phyloP scores from a whole-genome alignment of 1,140 invertebrate species.

The Teleopsis dalmanni region DNA sequence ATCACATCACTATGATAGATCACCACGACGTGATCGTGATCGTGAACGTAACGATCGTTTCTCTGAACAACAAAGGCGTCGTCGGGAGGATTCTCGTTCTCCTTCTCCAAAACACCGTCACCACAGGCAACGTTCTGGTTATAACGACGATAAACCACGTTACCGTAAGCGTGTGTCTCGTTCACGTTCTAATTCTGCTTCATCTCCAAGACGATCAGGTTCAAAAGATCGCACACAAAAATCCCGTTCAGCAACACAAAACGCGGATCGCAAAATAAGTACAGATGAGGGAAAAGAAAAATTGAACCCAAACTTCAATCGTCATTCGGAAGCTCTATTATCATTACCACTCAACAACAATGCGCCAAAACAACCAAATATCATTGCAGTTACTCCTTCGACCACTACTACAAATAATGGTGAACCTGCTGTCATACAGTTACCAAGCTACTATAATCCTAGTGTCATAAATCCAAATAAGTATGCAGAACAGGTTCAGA shows the following conservation, averaged over 20 bases:
- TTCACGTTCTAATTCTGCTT: constrained; percentile 17
- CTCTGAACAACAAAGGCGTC: too few relatives aligned
- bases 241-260: not conserved
- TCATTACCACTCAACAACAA: constrained; percentile 12
- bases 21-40: not conserved
- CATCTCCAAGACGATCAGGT: constrained; percentile 3
- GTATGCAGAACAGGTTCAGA: constrained; percentile 76
- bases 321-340: constrained; percentile 10
- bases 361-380: constrained; percentile 12
- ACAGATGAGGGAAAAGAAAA: not conserved
- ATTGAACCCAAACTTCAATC: not conserved
- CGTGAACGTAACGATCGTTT: too few relatives aligned
- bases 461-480: constrained; percentile 72
- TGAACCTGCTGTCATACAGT: constrained; percentile 16
- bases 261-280: constrained; percentile 1
- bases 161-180: constrained; percentile 1
- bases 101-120: not conserved
- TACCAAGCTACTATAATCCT: constrained; percentile 75
- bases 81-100: not conserved
- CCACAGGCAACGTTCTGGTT: not conserved
- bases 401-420: not conserved
- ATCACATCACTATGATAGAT: not conserved
- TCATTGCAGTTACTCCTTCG: constrained; percentile 9
- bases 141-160: constrained; percentile 4
- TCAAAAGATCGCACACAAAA: constrained; percentile 1